A percentile compares a stretch with the other conserved stretches of the same genome.
These are phyloP conservation scores for Terrapene triunguis DNA, from an alignment of 2,113 vertebrate genomes.

Conservation along the genomic window DNA sequence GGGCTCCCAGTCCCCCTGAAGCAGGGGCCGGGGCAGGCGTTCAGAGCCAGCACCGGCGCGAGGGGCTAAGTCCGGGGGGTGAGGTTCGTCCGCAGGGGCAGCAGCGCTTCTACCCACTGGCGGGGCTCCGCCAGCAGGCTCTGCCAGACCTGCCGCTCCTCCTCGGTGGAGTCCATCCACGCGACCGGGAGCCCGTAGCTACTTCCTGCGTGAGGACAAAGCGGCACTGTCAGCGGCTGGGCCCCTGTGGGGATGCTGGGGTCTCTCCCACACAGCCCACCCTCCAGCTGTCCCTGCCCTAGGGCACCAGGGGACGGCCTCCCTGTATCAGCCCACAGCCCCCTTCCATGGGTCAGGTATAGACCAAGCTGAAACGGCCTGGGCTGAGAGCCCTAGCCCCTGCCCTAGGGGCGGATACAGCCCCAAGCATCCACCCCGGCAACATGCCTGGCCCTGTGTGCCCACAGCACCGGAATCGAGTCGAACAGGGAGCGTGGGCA, in stretches of 20 bases:
- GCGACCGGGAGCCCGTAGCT: slow-evolving; percentile 91
- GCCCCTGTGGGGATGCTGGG: neutral
- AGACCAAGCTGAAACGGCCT: too few relatives aligned
- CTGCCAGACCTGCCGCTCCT: slow-evolving; percentile 88
- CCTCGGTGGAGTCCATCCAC: slow-evolving; percentile 96
- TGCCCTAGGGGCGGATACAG: neutral
- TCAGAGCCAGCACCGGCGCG: accelerated
- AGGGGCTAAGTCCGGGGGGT: slow-evolving; percentile 68
- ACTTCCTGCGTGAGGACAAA: slow-evolving; percentile 72
- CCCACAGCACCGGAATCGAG: too few relatives aligned
- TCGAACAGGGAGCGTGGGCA: too few relatives aligned
- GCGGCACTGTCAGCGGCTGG: accelerated
- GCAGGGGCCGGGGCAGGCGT: accelerated
- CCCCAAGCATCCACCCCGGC: too few relatives aligned
- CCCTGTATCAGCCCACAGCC: too few relatives aligned
- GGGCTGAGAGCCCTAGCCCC: too few relatives aligned
- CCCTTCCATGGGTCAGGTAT: neutral
- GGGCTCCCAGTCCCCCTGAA: neutral
- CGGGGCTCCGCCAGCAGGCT: slow-evolving; percentile 86
- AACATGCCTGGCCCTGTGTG: neutral
- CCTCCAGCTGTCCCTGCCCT: neutral
- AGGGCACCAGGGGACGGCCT: neutral
- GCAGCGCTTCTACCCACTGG: slow-evolving; percentile 88
- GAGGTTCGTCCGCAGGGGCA: slow-evolving; percentile 91
- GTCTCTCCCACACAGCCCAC: neutral